These are phyloP conservation scores for Toxotes lorentzi DNA, from an alignment of 2,797 vertebrate genomes.

Conservation along the genomic window DNA sequence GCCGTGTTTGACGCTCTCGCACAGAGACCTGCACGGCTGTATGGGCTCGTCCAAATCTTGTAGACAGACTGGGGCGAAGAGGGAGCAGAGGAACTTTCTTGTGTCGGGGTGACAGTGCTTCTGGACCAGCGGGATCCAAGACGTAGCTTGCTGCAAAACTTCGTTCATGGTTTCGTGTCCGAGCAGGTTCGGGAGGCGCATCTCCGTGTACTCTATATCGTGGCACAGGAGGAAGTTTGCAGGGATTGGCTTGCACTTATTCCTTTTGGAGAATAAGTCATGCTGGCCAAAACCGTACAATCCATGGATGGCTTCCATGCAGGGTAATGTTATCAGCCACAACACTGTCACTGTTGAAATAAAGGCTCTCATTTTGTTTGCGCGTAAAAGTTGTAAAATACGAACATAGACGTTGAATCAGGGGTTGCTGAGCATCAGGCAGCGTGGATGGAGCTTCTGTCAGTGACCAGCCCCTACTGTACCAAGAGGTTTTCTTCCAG, in stretches of 20 bases:
- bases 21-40: constrained; percentile 95
- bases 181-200: constrained; percentile 97
- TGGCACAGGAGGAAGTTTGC: constrained; percentile 92
- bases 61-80: constrained; percentile 97
- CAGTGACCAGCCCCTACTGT: constrained; percentile 58
- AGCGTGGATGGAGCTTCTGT: constrained; percentile 50
- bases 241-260: constrained; percentile 95
- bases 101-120: constrained; percentile 97
- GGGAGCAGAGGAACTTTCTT: constrained; percentile 97
- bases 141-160: constrained; percentile 95
- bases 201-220: constrained; percentile 95
- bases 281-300: constrained; percentile 92
- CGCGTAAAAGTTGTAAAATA: constrained; percentile 37
- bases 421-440: constrained; percentile 41
- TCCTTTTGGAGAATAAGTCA: constrained; percentile 92
- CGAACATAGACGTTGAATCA: neutral
- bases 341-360: constrained; percentile 80
- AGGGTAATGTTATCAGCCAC: constrained; percentile 77
- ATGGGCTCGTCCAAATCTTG: constrained; percentile 96
- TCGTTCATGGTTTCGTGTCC: constrained; percentile 97
- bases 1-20: constrained; percentile 92
- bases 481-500: constrained; percentile 74
- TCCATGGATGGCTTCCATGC: constrained; percentile 86
- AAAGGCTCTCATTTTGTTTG: constrained; percentile 63
- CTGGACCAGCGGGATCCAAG: constrained; percentile 97